Conservation (phyloP, 2,888 invertebrate species). For the Polydrusus cervinus region DNA sequence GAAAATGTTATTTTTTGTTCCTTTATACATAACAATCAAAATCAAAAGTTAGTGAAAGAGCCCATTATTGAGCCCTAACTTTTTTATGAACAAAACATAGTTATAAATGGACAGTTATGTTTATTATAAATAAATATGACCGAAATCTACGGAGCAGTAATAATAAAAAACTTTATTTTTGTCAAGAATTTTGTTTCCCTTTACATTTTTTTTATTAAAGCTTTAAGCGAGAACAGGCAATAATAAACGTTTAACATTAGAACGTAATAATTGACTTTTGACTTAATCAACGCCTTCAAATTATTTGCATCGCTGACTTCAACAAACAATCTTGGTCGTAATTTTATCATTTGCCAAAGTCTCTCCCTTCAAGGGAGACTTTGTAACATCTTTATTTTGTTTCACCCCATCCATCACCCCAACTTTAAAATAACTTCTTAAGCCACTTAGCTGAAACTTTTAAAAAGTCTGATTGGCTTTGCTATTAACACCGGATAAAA, state of each 20-base stretch:
- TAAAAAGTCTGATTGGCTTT: conserved; percentile 16
- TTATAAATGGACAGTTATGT: too few species aligned
- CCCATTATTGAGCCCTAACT: too few species aligned
- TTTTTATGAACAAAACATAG: too few species aligned
- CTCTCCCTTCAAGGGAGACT: conserved; percentile 16
- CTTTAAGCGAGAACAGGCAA: background rate
- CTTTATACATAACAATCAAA: too few species aligned
- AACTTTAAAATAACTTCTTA: conserved; percentile 30
- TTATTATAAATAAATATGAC: too few species aligned
- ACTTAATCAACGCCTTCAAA: conserved; percentile 36
- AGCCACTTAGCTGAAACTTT: conserved; percentile 24
- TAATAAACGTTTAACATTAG: conserved; percentile 29
- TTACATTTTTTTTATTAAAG: too few species aligned
- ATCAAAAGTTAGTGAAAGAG: too few species aligned
- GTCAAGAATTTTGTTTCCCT: too few species aligned
- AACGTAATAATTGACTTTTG: conserved; percentile 23
- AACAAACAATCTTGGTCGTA: conserved; percentile 34
- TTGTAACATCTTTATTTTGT: conserved; percentile 31
- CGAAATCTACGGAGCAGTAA: too few species aligned
- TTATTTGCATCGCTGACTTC: conserved; percentile 37
- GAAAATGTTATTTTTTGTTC: too few species aligned
- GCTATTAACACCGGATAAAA: background rate
- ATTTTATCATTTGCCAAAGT: conserved; percentile 34
- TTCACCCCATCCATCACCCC: conserved; percentile 6
- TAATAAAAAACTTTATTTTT: too few species aligned